Percentiles rank a stretch among this genome's conserved stretches.
Evolutionary conservation across 2,797 vertebrate genomes (phyloP).

Genomic region (Valencia hispanica): DNA sequence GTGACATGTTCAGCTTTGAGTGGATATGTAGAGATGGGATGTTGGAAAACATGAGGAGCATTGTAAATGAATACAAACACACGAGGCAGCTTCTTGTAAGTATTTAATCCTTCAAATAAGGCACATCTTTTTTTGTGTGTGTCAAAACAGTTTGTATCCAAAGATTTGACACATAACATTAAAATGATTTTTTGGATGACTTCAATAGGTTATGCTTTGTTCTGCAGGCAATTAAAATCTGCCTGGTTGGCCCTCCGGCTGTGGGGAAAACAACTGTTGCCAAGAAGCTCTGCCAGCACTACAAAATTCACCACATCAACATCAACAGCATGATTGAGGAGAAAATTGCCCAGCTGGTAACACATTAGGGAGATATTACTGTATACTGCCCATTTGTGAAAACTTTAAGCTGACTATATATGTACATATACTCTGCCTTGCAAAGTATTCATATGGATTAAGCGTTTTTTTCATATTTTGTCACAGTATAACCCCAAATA

Average conservation of each 20-base stretch:
- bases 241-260: slow-evolving; percentile 88
- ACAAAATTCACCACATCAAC: slow-evolving; percentile 87
- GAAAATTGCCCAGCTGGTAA: slow-evolving; percentile 85
- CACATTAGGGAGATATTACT: neutral
- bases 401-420: neutral
- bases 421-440: too few relatives aligned
- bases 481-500: too few relatives aligned
- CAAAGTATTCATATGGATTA: too few relatives aligned
- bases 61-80: slow-evolving; percentile 88
- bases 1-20: slow-evolving; percentile 82
- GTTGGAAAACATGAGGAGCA: slow-evolving; percentile 84
- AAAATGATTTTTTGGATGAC: neutral
- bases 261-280: slow-evolving; percentile 89
- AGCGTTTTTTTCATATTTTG: too few relatives aligned
- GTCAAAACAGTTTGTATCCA: neutral
- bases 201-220: neutral
- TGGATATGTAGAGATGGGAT: slow-evolving; percentile 88
- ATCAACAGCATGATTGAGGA: slow-evolving; percentile 82
- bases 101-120: slow-evolving; percentile 6
- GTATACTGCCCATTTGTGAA: slow-evolving; percentile 41
- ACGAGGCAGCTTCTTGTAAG: slow-evolving; percentile 86
- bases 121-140: neutral
- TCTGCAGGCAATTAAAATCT: slow-evolving; percentile 88
- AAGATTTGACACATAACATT: neutral
- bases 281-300: slow-evolving; percentile 83